These are phyloP conservation scores for Petrophora chlorosata DNA, from an alignment of 2,888 invertebrate genomes.

Conservation along the genomic window DNA sequence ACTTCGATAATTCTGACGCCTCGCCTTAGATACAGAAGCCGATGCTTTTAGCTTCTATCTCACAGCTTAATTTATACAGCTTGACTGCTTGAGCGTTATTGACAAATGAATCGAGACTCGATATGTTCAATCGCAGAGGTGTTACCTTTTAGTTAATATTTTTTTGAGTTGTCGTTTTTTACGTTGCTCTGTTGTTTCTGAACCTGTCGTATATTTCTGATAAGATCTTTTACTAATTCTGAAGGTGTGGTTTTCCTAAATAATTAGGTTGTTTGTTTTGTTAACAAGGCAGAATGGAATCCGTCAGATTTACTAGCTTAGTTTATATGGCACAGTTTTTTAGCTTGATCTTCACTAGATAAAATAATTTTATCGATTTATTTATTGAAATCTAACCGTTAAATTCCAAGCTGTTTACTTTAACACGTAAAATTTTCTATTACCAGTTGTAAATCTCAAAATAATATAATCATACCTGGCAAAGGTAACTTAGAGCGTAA, in stretches of 20 bases:
- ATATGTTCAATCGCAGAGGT: constrained; percentile 58
- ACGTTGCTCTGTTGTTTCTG: constrained; percentile 39
- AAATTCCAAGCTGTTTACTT: neutral
- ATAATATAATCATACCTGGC: constrained; percentile 13
- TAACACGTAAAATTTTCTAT: neutral
- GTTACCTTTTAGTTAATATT: constrained; percentile 52
- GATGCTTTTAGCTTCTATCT: constrained; percentile 76
- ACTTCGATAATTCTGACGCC: constrained; percentile 77
- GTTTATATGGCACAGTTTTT: constrained; percentile 7
- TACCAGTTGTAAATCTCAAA: constrained; percentile 10
- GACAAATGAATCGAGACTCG: constrained; percentile 63
- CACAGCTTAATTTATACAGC: constrained; percentile 62
- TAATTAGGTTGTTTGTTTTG: constrained; percentile 55
- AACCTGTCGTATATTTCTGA: constrained; percentile 58
- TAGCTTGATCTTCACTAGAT: neutral
- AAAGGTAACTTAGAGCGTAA: constrained; percentile 8
- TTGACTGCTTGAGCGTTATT: constrained; percentile 53
- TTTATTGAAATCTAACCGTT: neutral
- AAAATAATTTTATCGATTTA: neutral
- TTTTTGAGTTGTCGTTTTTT: constrained; percentile 44
- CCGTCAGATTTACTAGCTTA: constrained; percentile 35
- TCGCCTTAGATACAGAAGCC: constrained; percentile 69
- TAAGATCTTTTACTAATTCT: constrained; percentile 52
- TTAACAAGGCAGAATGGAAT: constrained; percentile 39
- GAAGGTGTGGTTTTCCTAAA: constrained; percentile 49